Conservation (phyloP, 2,888 invertebrate species). For the Dexiosoma caninum region DNA sequence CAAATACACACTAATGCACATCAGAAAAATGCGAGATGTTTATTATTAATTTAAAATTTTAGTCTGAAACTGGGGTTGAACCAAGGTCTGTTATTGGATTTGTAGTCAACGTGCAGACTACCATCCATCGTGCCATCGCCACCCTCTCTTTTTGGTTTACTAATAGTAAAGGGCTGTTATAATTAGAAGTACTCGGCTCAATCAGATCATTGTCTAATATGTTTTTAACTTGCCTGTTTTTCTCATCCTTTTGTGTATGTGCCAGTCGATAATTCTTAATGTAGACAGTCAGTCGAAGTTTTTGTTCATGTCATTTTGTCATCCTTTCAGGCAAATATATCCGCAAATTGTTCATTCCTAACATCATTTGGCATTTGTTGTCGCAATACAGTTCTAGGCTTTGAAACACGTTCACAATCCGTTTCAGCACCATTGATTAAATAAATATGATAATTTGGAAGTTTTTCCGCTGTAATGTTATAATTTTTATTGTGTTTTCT, state of each 20-base stretch:
- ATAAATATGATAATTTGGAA: neutral
- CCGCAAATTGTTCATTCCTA: neutral
- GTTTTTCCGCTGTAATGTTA: neutral
- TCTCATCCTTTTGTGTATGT: neutral
- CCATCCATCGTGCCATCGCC: too few species aligned
- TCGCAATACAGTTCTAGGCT: neutral
- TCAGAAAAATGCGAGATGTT: too few species aligned
- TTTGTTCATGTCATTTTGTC: conserved; percentile 8
- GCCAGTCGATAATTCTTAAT: conserved; percentile 4
- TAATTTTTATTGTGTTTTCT: neutral
- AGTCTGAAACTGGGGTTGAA: too few species aligned
- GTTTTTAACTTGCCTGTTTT: conserved; percentile 11
- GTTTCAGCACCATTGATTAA: neutral
- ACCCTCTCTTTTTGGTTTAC: too few species aligned
- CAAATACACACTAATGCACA: too few species aligned
- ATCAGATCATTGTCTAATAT: conserved; percentile 11
- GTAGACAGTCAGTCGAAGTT: conserved; percentile 2
- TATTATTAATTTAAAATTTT: too few species aligned
- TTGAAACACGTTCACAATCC: neutral
- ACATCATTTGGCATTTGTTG: neutral
- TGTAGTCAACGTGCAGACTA: neutral
- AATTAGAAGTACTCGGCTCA: neutral
- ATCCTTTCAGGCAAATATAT: conserved; percentile 2
- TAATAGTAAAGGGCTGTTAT: too few species aligned
- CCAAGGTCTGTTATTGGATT: too few species aligned